Percentiles rank a stretch among this genome's conserved stretches.
Evolutionary conservation across 92 coral and sea anemone species (phyloP).

Genomic region (Heteractis magnifica): DNA sequence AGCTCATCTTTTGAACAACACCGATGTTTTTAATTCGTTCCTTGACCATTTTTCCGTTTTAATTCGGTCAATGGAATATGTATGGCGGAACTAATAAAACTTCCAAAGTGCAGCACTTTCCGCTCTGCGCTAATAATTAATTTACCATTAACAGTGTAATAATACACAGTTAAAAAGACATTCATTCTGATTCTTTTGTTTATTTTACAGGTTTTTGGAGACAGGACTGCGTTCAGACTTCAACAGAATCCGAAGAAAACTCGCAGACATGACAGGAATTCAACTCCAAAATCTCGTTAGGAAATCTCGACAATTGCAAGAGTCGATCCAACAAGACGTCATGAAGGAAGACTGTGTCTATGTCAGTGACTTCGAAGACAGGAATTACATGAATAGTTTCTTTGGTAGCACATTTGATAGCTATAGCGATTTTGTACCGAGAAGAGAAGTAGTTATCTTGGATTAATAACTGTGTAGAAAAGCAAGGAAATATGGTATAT

Average conservation of each 20-base stretch:
- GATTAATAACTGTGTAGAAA: slow-evolving; percentile 49
- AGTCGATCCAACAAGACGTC: slow-evolving; percentile 87
- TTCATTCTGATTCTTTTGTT: background rate
- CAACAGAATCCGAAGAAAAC: slow-evolving; percentile 93
- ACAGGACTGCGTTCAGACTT: slow-evolving; percentile 96
- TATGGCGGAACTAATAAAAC: background rate
- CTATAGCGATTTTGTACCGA: slow-evolving; percentile 65
- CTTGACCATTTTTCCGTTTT: background rate
- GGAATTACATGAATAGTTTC: slow-evolving; percentile 72
- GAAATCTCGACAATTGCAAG: slow-evolving; percentile 90
- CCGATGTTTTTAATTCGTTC: background rate
- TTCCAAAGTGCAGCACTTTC: background rate
- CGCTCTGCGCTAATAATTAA: background rate
- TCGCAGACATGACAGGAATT: slow-evolving; percentile 88
- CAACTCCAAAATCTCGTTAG: slow-evolving; percentile 87
- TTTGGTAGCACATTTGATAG: slow-evolving; percentile 60
- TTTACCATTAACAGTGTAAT: background rate
- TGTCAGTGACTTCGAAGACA: slow-evolving; percentile 88
- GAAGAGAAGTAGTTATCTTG: slow-evolving; percentile 89
- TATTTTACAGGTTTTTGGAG: slow-evolving; percentile 78
- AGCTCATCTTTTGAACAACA: background rate
- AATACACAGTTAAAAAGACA: background rate
- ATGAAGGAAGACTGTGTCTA: slow-evolving; percentile 93
- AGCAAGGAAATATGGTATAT: slow-evolving; percentile 6
- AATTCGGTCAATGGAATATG: background rate